Conservation (phyloP, 2,797 vertebrate genomes). For the Acanthurus leucopareius region DNA sequence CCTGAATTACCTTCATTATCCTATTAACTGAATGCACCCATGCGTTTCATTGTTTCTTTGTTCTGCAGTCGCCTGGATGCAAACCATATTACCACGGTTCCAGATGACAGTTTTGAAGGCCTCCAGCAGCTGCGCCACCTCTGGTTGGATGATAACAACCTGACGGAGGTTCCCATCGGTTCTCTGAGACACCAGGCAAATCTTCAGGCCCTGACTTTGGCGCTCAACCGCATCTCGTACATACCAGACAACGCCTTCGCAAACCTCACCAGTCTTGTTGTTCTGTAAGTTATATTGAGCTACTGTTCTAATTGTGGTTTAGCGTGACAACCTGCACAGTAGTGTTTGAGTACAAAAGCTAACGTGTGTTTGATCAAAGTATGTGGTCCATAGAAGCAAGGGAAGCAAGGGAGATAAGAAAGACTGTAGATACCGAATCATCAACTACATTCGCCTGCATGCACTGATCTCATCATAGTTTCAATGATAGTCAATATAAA, state of each 20-base stretch:
- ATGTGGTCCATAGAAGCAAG: background rate
- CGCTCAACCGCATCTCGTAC: conserved; percentile 93
- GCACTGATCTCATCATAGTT: background rate
- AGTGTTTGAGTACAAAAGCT: background rate
- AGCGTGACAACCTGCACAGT: conserved; percentile 1
- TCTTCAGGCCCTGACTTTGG: conserved; percentile 95
- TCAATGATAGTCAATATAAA: background rate
- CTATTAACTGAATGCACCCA: background rate
- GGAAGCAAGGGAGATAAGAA: background rate
- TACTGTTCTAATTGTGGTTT: conserved; percentile 38
- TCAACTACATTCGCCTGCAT: background rate
- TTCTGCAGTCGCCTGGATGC: conserved; percentile 92
- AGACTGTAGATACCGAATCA: background rate
- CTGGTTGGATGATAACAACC: conserved; percentile 97
- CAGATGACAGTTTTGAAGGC: conserved; percentile 95
- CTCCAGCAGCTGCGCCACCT: conserved; percentile 96
- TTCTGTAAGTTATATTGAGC: conserved; percentile 89
- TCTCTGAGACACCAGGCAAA: conserved; percentile 93
- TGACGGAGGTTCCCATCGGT: conserved; percentile 91
- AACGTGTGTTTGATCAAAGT: conserved; percentile 5
- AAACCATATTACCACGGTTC: conserved; percentile 94
- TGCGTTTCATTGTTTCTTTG: background rate
- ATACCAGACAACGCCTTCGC: conserved; percentile 95
- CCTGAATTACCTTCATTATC: background rate
- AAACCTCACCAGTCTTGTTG: conserved; percentile 96